Conservation (phyloP, 2,888 invertebrate genomes). For the Amiota communis region DNA sequence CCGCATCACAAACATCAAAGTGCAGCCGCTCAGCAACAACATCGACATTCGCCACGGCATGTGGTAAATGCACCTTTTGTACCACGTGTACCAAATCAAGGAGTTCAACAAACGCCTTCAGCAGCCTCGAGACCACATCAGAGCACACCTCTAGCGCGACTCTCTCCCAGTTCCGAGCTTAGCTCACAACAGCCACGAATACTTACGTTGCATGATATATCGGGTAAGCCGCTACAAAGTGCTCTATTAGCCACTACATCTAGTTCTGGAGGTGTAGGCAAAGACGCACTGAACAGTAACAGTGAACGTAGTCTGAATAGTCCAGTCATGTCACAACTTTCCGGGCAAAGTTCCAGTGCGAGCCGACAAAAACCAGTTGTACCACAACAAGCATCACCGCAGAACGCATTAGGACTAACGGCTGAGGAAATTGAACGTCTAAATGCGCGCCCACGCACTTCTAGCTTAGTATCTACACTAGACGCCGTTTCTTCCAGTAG, state of each 20-base stretch:
- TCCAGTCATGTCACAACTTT: constrained; percentile 92
- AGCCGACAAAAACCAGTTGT: constrained; percentile 83
- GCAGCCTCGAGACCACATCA: constrained; percentile 84
- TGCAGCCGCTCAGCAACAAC: constrained; percentile 80
- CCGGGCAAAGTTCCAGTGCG: constrained; percentile 87
- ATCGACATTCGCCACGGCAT: constrained; percentile 86
- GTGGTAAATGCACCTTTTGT: constrained; percentile 78
- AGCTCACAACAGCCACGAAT: constrained; percentile 94
- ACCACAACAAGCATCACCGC: constrained; percentile 81
- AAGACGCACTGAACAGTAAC: constrained; percentile 91
- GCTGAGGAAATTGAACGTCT: constrained; percentile 94
- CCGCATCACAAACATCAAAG: constrained; percentile 84
- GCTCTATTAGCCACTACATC: constrained; percentile 91
- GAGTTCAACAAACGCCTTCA: constrained; percentile 79
- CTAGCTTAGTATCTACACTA: constrained; percentile 91
- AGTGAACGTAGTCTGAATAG: constrained; percentile 93
- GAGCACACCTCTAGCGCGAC: constrained; percentile 90
- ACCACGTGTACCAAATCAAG: constrained; percentile 81
- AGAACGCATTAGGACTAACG: constrained; percentile 87
- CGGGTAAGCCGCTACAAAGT: constrained; percentile 92
- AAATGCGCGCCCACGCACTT: constrained; percentile 89
- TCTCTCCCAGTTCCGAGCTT: constrained; percentile 93
- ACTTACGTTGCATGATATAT: constrained; percentile 93
- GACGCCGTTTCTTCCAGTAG: constrained; percentile 95
- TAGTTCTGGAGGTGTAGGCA: constrained; percentile 89